Base-by-base conservation (phyloP, 1,140 invertebrate species). In the Nebria ingens region DNA sequence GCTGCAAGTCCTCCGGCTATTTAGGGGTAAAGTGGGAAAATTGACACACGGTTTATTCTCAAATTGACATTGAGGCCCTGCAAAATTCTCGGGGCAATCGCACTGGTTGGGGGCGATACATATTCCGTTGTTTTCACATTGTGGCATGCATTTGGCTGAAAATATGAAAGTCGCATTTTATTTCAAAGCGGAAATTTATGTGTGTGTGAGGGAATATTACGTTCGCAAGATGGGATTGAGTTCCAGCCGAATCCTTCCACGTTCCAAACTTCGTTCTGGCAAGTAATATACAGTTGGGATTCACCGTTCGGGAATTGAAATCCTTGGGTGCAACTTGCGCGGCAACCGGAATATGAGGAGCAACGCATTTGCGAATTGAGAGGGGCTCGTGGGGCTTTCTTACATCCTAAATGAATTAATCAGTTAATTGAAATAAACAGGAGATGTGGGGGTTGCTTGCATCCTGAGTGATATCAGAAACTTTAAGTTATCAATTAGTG, bases 91-190 rank as follows among this genome's bases (percentile, higher is more conserved):
- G 0, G 82, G 73, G 62, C 89, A 93, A 9, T 81, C 67, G 62
- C 89, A 91, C 1, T 76, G 69, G 66, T 86, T 81, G 0, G 84
- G 84, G 1, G 73, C 74, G 0, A 84, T 63, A 63, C 89, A 93
- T 13, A 86, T 83, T 0, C 90, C 89, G 51, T 80, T 84, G 69
- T 93, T 91, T 63, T 83, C 73, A 67, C 89, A 93, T 1, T 76
- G 69, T 0, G 84, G 82, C 13, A 80, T 62, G 65, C 90, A 93
- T 58, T 80, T 73, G 2, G 85, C 87, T 89, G 59, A 50, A 73
- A 68, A 68, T 59, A 58, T 56, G 55, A 52, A 52, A 38, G 52
- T 13, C 15, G 17, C 13, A 21, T 4, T 53, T 21, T 12, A 2
- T 49, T 49, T n/a, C n/a, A n/a, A n/a, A n/a, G n/a, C n/a, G n/a